phyloP scores from a whole-genome alignment of 2,113 vertebrate genomes.

The Crotalus horridus region DNA sequence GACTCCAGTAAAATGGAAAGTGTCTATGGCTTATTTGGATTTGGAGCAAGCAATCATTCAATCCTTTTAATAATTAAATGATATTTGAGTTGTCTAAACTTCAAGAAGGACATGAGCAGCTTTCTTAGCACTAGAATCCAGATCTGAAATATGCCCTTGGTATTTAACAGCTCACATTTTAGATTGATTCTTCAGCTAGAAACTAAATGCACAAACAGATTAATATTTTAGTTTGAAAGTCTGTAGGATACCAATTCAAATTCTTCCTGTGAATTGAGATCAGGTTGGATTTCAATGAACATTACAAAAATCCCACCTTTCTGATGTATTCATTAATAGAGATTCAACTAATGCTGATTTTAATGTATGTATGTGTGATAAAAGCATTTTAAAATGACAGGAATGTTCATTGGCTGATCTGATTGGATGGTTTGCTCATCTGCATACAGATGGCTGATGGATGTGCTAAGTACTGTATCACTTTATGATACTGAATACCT shows the following conservation, averaged over 20 bases:
- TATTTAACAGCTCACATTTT: constrained; percentile 23
- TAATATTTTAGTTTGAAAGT: constrained; percentile 5
- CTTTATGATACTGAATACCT: constrained; percentile 49
- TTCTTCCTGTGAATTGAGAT: neutral
- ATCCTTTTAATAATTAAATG: constrained; percentile 53
- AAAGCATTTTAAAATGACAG: neutral
- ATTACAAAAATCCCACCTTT: neutral
- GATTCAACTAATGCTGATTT: neutral
- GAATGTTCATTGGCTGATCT: neutral
- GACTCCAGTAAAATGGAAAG: neutral
- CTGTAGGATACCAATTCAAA: neutral
- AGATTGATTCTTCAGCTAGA: constrained; percentile 7
- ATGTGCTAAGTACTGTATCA: constrained; percentile 13
- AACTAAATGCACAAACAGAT: neutral
- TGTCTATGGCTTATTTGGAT: constrained; percentile 35
- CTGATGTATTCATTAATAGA: neutral
- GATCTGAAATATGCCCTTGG: constrained; percentile 1
- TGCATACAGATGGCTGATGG: constrained; percentile 55
- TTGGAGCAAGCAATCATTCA: constrained; percentile 33
- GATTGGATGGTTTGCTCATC: constrained; percentile 14
- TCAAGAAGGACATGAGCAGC: constrained; percentile 54
- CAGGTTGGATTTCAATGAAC: neutral
- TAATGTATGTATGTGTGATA: neutral
- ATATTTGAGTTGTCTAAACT: constrained; percentile 51
- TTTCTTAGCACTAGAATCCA: constrained; percentile 50